Evolutionary conservation across 2,888 invertebrate genomes (phyloP), one percentile per base, ranked within the genome.

Genomic region (Hydrotaea cyrtoneurina): DNA sequence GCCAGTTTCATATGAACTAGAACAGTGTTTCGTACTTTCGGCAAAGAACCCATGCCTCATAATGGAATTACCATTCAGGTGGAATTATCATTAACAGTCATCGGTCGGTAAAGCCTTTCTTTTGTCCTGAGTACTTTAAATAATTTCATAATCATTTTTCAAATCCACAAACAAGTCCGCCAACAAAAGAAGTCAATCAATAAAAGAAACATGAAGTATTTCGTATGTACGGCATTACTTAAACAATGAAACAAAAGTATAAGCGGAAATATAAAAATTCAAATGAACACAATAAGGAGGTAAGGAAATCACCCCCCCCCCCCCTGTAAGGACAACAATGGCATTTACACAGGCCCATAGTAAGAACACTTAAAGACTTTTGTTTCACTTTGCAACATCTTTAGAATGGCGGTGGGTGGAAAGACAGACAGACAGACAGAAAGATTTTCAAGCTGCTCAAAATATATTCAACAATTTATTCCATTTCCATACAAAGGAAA

Each of bases 401-500:
- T n/a, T n/a, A n/a, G n/a, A 4, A 62, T 8, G 31, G 19, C 7
- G 13, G 17, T 7, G 36, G 17, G 17, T 23, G 17, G 17, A 7
- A 11, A 8, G 1, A 11, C 53, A 11, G 55, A 21, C 19, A 11
- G 19, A 21, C n/a, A n/a, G n/a, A n/a, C 17, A 50, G 2, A 50
- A 4, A 15, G 15, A 8, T 39, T 39, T 8, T 10, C 39, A 8
- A 39, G 11, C 39, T 39, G 7, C 13, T 39, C 39, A 13, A 2
- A 39, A 8, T 21, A 69, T 15, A 69, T 69, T 19, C 69, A 69
- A 69, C 66, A 39, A 66, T 43, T 39, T 66, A 13, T 46, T 2
- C 21, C 21, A 69, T 21, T 46, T 31, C 23, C 43, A 69, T 46
- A 69, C 69, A 69, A 66, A 66, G 66, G 5, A 59, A 23, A 59